Conservation (phyloP, 1,140 invertebrate species). For the Drosophila insularis region DNA sequence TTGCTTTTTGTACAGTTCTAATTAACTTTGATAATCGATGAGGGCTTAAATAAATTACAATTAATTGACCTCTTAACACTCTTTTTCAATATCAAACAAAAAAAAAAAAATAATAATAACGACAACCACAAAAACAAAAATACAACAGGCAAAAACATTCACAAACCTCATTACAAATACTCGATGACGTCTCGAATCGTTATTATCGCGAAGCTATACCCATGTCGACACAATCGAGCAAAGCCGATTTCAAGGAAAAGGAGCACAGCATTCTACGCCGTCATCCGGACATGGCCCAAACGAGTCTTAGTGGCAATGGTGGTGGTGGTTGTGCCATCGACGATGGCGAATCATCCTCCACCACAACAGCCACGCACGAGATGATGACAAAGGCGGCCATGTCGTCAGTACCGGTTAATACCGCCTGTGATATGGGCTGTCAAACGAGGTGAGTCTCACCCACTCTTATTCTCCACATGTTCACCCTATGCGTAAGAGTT, state of each 20-base stretch:
- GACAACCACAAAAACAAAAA: no score
- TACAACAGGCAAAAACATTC: slow-evolving; percentile 73
- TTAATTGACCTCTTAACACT: not conserved
- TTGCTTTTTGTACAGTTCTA: no score
- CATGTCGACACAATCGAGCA: slow-evolving; percentile 62
- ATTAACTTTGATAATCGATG: no score
- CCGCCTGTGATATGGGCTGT: slow-evolving; percentile 82
- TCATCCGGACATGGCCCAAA: slow-evolving; percentile 71
- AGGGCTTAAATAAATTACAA: no score
- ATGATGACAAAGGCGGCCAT: slow-evolving; percentile 61
- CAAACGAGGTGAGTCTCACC: slow-evolving; percentile 73
- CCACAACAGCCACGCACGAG: slow-evolving; percentile 70
- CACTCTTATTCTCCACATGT: not conserved
- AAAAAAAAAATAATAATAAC: no score
- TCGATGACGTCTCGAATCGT: slow-evolving; percentile 77
- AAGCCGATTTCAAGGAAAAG: slow-evolving; percentile 74
- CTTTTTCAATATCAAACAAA: not conserved
- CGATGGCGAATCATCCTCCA: slow-evolving; percentile 64
- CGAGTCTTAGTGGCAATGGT: slow-evolving; percentile 51
- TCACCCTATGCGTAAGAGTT: not conserved
- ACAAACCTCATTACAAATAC: slow-evolving; percentile 78
- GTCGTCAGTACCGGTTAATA: slow-evolving; percentile 59
- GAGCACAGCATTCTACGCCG: slow-evolving; percentile 77
- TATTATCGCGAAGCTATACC: slow-evolving; percentile 78
- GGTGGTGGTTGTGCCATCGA: slow-evolving; percentile 34